Base-by-base conservation (phyloP, 2,888 invertebrate species). In the Andrena flavipes region DNA sequence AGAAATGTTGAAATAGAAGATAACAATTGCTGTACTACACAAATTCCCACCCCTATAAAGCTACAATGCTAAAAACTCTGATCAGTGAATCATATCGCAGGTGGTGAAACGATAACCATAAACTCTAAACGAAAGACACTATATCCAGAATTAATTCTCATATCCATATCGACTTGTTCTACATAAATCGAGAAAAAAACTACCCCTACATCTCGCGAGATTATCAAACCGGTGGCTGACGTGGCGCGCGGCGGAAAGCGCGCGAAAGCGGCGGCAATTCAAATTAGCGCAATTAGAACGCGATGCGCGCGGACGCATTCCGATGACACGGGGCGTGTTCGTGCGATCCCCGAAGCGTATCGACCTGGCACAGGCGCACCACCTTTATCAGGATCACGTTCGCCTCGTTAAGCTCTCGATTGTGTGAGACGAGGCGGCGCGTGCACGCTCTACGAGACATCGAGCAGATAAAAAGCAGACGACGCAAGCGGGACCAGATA, bases 381-480 rank as follows among this genome's bases (percentile, higher is more conserved):
- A 76, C 68, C 78, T 78, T 76, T 84, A 84, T 84, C 84, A 74
- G 68, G 68, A 80, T 80, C 82, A 82, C 82, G 84, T 75, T 83
- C 70, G 71, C 71, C 84, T 84, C 84, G 84, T 84, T 84, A 84
- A 62, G 83, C 67, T 51, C 69, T 54, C 83, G 77, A 83, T 83
- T 77, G 73, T 77, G 74, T 74, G 77, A 63, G 77, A 70, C 83
- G 74, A 70, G 51, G 16, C 65, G 71, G 51, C 67, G 64, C 65
- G 51, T 49, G 26, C 60, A 20, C 65, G 72, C 1, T 20, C 62
- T n/a, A 49, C 69, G 48, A 29, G 35, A 62, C 16, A 8, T 6
- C n/a, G 13, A 4, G 64, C 48, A 26, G 48, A 80, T 60, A 70
- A 81, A 81, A 74, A 69, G 33, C 80, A 64, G 78, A 65, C 67